Conservation (phyloP, 2,797 vertebrate species). For the Myioborus melanocephalus region DNA sequence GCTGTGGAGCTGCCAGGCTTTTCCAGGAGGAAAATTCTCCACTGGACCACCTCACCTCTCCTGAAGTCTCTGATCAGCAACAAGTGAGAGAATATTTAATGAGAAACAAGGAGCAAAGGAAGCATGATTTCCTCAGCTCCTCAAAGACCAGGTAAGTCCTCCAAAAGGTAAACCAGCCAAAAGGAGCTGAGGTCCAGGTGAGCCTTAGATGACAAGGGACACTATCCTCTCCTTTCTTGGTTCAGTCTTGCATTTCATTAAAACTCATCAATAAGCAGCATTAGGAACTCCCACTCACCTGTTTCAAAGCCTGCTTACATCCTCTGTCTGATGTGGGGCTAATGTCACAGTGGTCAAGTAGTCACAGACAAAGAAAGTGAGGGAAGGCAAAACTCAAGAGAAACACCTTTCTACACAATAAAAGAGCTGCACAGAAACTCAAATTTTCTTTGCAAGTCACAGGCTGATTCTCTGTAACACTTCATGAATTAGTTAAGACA, state of each 20-base stretch:
- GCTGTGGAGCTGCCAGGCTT: not conserved
- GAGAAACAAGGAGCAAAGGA: not conserved
- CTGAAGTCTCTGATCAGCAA: not conserved
- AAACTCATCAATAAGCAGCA: not conserved
- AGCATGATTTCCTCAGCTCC: not conserved
- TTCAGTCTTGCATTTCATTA: not conserved
- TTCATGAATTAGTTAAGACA: not conserved
- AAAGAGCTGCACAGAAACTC: not conserved
- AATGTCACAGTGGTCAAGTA: not conserved
- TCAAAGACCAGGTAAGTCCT: not conserved
- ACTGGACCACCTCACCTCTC: not conserved
- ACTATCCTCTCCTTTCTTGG: not conserved
- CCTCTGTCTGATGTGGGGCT: not conserved
- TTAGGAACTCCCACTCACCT: not conserved
- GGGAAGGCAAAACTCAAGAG: not conserved
- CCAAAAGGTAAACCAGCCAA: not conserved
- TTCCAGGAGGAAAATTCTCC: not conserved
- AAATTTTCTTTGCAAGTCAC: not conserved
- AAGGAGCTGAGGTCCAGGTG: not conserved
- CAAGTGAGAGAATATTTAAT: not conserved
- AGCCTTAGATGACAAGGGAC: not conserved
- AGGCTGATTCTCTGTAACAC: not conserved
- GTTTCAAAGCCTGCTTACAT: accelerated
- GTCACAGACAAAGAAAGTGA: not conserved
- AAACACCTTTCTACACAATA: not conserved